phyloP scores from a whole-genome alignment of 2,113 vertebrate genomes.

The Engraulis encrasicolus region DNA sequence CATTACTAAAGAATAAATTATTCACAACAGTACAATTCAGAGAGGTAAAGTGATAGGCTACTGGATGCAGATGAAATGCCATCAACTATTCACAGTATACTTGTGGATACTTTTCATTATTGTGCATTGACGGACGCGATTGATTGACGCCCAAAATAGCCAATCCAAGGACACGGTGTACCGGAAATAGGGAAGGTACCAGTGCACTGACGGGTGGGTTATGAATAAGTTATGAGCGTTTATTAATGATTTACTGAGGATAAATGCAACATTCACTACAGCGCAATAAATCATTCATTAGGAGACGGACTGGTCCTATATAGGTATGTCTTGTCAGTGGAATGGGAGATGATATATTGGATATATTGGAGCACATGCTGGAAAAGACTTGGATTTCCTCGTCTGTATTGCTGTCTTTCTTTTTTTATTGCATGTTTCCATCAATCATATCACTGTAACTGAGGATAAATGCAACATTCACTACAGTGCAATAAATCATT shows the following conservation, averaged over 20 bases:
- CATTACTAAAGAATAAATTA: neutral
- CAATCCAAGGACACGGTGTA: neutral
- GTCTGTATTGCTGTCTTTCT: too few relatives aligned
- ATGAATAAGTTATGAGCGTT: constrained; percentile 40
- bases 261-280: constrained; percentile 1
- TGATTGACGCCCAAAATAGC: neutral
- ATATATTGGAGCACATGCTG: too few relatives aligned
- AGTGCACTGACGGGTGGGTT: neutral
- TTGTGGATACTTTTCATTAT: neutral
- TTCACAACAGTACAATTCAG: neutral
- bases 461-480: neutral
- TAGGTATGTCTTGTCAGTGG: neutral
- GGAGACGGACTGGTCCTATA: neutral
- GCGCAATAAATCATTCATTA: neutral
- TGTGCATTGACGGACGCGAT: neutral
- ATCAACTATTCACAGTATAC: neutral
- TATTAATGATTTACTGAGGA: constrained; percentile 23
- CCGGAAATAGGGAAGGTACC: neutral
- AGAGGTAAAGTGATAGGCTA: neutral
- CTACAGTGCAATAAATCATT: neutral
- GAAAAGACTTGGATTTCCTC: too few relatives aligned
- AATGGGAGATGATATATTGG: neutral
- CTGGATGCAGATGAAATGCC: neutral
- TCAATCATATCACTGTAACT: too few relatives aligned
- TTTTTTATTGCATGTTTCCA: too few relatives aligned